A percentile compares a stretch with the other conserved stretches of the same genome.
Evolutionary conservation across 2,113 vertebrate species (phyloP).

Genomic region (Charadrius vociferus): DNA sequence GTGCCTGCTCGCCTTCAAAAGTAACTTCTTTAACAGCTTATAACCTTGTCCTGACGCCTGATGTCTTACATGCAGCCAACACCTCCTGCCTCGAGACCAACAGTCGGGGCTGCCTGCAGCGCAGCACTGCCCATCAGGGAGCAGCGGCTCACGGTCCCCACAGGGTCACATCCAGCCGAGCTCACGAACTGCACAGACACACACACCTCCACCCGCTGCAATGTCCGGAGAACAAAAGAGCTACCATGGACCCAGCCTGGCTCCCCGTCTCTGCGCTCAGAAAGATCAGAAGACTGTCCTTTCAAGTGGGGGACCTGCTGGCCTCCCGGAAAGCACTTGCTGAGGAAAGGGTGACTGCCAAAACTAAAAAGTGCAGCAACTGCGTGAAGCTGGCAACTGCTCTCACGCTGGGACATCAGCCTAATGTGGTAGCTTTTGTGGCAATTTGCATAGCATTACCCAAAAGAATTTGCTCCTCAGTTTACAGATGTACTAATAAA

Average conservation of each 20-base stretch:
- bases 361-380: neutral
- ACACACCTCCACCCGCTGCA: neutral
- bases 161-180: neutral
- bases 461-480: constrained; percentile 28
- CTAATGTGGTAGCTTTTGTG: constrained; percentile 22
- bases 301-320: neutral
- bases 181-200: neutral
- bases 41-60: constrained; percentile 10
- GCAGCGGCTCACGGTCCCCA: neutral
- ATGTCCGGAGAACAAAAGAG: neutral
- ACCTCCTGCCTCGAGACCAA: neutral
- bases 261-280: neutral
- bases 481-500: neutral
- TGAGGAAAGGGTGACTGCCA: constrained; percentile 13
- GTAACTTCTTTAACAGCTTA: constrained; percentile 26
- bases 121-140: neutral
- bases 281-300: neutral
- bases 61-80: neutral
- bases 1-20: neutral
- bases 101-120: neutral
- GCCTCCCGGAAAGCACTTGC: neutral
- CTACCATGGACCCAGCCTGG: rapidly evolving
- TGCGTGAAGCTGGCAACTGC: constrained; percentile 29
- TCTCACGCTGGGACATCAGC: neutral
- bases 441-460: constrained; percentile 47